These are phyloP conservation scores for Dasysyrphus albostriatus DNA, from an alignment of 2,888 invertebrate species.

Conservation along the genomic window DNA sequence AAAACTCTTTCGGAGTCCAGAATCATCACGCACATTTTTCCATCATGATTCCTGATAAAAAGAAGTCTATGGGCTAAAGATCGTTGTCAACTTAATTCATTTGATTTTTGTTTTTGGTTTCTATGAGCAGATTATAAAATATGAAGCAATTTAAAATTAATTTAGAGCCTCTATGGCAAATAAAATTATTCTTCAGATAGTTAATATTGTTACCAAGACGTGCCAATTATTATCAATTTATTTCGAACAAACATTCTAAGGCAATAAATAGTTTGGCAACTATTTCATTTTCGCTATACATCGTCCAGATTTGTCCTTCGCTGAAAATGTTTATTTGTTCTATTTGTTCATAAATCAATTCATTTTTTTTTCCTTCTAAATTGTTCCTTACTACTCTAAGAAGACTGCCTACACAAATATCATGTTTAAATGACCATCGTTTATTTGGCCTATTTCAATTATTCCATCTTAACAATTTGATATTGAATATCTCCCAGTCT, in stretches of 20 bases:
- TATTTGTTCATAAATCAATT: conserved; percentile 18
- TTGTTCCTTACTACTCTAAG: background rate
- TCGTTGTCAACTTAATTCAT: background rate
- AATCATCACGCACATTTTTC: too few relatives aligned
- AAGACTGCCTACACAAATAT: background rate
- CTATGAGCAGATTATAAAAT: background rate
- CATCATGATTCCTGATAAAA: too few relatives aligned
- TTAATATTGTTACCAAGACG: conserved; percentile 4
- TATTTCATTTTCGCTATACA: conserved; percentile 8
- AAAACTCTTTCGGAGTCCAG: too few relatives aligned
- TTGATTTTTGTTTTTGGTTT: background rate
- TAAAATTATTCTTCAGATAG: background rate
- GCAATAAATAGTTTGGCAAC: conserved; percentile 19
- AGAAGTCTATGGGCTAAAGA: background rate
- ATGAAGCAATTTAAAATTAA: background rate
- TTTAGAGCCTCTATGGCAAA: background rate
- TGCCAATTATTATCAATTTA: conserved; percentile 21
- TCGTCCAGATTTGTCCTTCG: conserved; percentile 13
- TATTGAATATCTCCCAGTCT: background rate
- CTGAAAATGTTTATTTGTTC: conserved; percentile 5
- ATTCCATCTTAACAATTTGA: conserved; percentile 6
- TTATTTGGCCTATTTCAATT: conserved; percentile 16
- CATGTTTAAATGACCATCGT: background rate
- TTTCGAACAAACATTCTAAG: background rate
- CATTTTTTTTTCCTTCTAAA: conserved; percentile 1